Percentiles rank a stretch among this genome's conserved stretches.
phyloP scores from a whole-genome alignment of 2,797 vertebrate genomes.

The Siniperca undulata region DNA sequence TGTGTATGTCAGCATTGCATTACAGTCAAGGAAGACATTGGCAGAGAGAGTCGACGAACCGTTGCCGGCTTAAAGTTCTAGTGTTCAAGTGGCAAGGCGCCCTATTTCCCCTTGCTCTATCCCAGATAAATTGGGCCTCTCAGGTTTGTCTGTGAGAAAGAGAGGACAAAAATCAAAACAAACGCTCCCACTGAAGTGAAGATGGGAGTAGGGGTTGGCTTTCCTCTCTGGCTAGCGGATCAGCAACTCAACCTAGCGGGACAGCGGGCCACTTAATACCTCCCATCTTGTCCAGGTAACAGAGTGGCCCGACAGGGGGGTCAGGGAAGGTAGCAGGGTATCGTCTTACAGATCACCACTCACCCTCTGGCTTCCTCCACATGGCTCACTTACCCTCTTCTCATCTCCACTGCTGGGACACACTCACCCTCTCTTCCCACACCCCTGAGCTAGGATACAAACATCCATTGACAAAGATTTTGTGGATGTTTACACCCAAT shows the following conservation, averaged over 20 bases:
- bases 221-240: constrained; percentile 80
- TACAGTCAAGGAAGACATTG: constrained; percentile 77
- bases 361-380: constrained; percentile 81
- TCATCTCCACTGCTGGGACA: constrained; percentile 72
- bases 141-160: constrained; percentile 86
- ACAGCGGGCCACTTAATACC: constrained; percentile 84
- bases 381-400: constrained; percentile 82
- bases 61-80: constrained; percentile 83
- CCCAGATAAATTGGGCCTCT: constrained; percentile 83
- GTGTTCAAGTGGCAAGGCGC: constrained; percentile 84
- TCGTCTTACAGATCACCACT: constrained; percentile 84
- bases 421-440: constrained; percentile 71
- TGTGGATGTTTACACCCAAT: constrained; percentile 17
- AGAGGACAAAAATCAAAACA: constrained; percentile 85
- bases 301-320: constrained; percentile 82
- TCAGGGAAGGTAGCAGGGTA: constrained; percentile 85
- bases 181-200: constrained; percentile 85
- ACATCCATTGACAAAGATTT: constrained; percentile 60
- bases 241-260: constrained; percentile 85
- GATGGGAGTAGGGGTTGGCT: constrained; percentile 82
- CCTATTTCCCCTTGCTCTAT: constrained; percentile 81
- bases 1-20: constrained; percentile 70
- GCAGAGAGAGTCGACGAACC: constrained; percentile 74
- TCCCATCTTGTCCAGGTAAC: constrained; percentile 83
- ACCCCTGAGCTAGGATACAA: constrained; percentile 54